Conservation (phyloP, 2,113 vertebrate species). For the Hemiscyllium ocellatum region DNA sequence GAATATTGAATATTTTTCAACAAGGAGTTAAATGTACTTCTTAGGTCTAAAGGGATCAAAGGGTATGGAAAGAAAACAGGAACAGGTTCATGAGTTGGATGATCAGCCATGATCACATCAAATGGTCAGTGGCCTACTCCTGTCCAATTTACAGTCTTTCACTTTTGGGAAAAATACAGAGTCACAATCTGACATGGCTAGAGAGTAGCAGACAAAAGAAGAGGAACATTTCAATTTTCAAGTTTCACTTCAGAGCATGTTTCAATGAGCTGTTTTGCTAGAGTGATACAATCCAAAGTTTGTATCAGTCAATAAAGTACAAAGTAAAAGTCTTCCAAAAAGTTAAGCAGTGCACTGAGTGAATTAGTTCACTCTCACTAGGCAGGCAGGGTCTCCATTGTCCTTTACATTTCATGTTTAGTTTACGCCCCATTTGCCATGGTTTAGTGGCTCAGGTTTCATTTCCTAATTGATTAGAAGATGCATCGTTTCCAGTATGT, state of each 20-base stretch:
- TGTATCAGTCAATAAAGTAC: not conserved
- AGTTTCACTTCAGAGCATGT: not conserved
- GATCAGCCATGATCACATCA: too few species aligned
- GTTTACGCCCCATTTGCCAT: not conserved
- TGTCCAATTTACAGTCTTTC: too few species aligned
- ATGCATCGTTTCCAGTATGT: not conserved
- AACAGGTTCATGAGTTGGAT: too few species aligned
- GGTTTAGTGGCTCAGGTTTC: not conserved
- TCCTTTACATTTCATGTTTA: not conserved
- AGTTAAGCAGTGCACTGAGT: not conserved
- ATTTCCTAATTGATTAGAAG: not conserved
- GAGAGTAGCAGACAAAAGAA: not conserved
- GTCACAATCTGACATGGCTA: not conserved
- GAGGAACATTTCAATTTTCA: not conserved
- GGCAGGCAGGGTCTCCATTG: not conserved
- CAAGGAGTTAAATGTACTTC: too few species aligned
- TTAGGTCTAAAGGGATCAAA: too few species aligned
- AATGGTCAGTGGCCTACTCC: too few species aligned
- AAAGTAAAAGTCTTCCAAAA: not conserved
- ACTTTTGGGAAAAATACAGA: not conserved
- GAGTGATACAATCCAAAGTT: not conserved
- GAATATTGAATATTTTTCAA: too few species aligned
- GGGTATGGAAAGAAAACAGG: too few species aligned
- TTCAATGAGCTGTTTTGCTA: not conserved
- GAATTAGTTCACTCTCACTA: not conserved